Evolutionary conservation across 2,888 invertebrate genomes (phyloP).

Genomic region (Clepsis dumicolana): DNA sequence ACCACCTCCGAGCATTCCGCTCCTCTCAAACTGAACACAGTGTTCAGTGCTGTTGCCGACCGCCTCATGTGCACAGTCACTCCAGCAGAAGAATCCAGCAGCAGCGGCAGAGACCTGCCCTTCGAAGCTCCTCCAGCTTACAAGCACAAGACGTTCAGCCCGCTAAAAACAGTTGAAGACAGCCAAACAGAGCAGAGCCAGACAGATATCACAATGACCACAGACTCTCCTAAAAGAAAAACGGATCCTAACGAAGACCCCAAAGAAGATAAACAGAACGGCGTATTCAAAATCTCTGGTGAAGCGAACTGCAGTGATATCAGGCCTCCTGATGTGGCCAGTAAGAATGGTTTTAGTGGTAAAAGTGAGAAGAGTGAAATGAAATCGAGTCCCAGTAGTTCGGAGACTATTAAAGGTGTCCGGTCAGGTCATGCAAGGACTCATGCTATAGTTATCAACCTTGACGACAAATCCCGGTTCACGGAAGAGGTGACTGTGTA

Average conservation of each 20-base stretch:
- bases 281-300: conserved; percentile 81
- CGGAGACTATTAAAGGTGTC: conserved; percentile 73
- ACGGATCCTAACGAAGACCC: conserved; percentile 63
- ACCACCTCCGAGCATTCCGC: conserved; percentile 80
- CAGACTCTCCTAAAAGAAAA: conserved; percentile 74
- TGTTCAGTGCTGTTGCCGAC: conserved; percentile 83
- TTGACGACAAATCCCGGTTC: conserved; percentile 92
- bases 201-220: conserved; percentile 68
- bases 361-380: conserved; percentile 76
- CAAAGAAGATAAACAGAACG: conserved; percentile 73
- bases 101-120: conserved; percentile 78
- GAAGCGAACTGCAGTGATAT: conserved; percentile 79
- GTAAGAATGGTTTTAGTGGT: conserved; percentile 67
- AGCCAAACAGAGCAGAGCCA: conserved; percentile 76
- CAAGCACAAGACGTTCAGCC: conserved; percentile 82
- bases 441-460: conserved; percentile 92
- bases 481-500: conserved; percentile 93
- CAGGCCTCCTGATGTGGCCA: conserved; percentile 72
- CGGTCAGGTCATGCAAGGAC: conserved; percentile 90
- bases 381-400: conserved; percentile 71
- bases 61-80: conserved; percentile 83
- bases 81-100: conserved; percentile 81
- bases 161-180: conserved; percentile 73
- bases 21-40: conserved; percentile 81
- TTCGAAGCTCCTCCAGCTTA: conserved; percentile 81